Base-by-base conservation (phyloP, 2,888 invertebrate species). In the Gisinianus flammeolus region DNA sequence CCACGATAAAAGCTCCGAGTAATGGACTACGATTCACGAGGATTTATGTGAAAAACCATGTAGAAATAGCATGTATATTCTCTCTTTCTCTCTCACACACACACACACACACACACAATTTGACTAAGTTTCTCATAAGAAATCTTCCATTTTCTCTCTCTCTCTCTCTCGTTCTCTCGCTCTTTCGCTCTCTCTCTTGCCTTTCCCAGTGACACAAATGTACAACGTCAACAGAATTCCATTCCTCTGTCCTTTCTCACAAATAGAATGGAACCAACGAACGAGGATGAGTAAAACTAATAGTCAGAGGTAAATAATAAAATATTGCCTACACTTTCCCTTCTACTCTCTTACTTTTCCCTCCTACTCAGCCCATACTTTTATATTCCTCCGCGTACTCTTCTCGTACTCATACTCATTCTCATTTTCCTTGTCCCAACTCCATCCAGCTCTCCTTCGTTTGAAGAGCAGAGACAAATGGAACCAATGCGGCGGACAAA, bases 1-100 rank as follows among this genome's bases (percentile, higher is more conserved):
- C 76, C 62, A 62, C 69, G 73, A 72, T 79, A 79, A 79, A 79
- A 79, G 72, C 68, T 79, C 67, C 58, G 35, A 72, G 76, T 79
- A 79, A 77, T 79, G 73, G 79, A 79, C 69, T 73, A 71, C 76
- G 62, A 77, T 76, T 68, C 68, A 56, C 66, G 16, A 73, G 69
- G 62, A 79, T 79, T 79, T 79, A 79, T 79, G 79, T 58, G 52
- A 54, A 54, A 54, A 44, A 31, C 33, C 30, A 35, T 73, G 31
- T 33, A 56, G 30, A 0, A 1, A 19, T 28, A 28, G 0, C 19
- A 66, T 44, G 73, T 22, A 22, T 73, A 16, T 22, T 10, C 26
- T 62, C 62, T 62, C 12, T 24, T 28, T 28, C 26, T 28, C 4
- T 22, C 24, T 5, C 56, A 56, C 56, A 22, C 26, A 22, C 26